These are phyloP conservation scores for Ivindomyrus marchei DNA, from an alignment of 2,113 vertebrate genomes.

Conservation along the genomic window DNA sequence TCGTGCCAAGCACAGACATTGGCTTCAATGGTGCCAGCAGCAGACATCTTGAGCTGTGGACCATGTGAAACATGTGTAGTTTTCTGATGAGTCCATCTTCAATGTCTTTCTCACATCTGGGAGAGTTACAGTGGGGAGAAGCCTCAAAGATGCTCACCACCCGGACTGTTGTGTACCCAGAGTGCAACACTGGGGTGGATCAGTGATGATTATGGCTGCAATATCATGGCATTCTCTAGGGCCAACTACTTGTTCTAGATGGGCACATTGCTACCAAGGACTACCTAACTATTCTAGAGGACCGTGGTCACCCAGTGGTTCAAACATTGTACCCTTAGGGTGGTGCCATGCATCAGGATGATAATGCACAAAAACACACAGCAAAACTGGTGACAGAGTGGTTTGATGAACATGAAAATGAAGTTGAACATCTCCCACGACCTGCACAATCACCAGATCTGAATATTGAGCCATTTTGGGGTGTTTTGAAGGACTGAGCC, in stretches of 20 bases:
- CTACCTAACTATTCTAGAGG: neutral
- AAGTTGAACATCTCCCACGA: neutral
- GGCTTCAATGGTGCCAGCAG: neutral
- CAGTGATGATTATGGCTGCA: neutral
- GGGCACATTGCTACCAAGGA: neutral
- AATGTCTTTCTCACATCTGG: neutral
- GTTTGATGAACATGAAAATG: neutral
- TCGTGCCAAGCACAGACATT: neutral
- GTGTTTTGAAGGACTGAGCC: neutral
- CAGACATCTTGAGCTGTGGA: neutral
- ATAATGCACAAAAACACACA: neutral
- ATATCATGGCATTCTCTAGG: neutral
- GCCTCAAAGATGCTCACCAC: neutral
- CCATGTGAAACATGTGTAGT: neutral
- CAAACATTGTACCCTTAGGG: neutral
- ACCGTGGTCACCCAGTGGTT: neutral
- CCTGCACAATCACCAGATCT: neutral
- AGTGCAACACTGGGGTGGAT: neutral
- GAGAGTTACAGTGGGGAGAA: neutral
- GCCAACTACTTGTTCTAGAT: neutral
- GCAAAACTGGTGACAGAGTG: neutral
- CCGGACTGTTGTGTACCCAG: neutral
- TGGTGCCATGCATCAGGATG: neutral
- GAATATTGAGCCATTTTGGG: neutral
- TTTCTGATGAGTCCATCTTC: neutral